phyloP scores from a whole-genome alignment of 2,888 invertebrate species.

The Tinea pellionella region DNA sequence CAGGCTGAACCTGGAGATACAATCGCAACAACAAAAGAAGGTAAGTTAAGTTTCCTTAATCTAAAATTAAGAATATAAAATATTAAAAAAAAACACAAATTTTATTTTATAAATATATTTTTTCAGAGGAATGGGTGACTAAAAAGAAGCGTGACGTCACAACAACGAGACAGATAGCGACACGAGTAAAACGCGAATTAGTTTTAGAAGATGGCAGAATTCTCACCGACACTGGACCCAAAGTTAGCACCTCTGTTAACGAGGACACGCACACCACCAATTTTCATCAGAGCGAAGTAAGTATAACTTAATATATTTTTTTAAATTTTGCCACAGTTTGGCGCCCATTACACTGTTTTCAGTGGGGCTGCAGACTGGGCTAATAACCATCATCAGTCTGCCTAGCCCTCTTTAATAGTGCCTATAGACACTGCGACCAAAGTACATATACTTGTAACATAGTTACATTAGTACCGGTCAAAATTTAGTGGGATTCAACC shows the following conservation, averaged over 20 bases:
- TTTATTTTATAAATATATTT: not conserved
- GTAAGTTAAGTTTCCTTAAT: conserved; percentile 56
- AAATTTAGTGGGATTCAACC: too few relatives aligned
- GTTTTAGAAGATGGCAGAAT: conserved; percentile 92
- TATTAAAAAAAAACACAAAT: not conserved
- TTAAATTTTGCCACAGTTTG: too few relatives aligned
- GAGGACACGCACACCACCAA: conserved; percentile 92
- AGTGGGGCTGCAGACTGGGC: too few relatives aligned
- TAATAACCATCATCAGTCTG: too few relatives aligned
- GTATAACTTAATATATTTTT: not conserved
- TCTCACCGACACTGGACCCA: conserved; percentile 88
- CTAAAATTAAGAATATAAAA: too few relatives aligned
- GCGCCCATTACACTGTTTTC: too few relatives aligned
- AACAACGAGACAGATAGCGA: conserved; percentile 91
- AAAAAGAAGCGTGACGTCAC: conserved; percentile 90
- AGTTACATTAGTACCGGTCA: too few relatives aligned
- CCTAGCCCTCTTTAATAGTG: too few relatives aligned
- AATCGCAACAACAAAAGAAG: conserved; percentile 89
- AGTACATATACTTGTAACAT: too few relatives aligned
- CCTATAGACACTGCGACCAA: too few relatives aligned
- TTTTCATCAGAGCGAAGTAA: conserved; percentile 86
- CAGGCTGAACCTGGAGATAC: conserved; percentile 82
- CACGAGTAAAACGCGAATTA: conserved; percentile 88
- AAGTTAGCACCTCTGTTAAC: conserved; percentile 90
- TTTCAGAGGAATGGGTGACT: conserved; percentile 91